Evolutionary conservation across 2,888 invertebrate genomes (phyloP), one percentile per base, ranked within the genome.

Genomic region (Formica aserva): DNA sequence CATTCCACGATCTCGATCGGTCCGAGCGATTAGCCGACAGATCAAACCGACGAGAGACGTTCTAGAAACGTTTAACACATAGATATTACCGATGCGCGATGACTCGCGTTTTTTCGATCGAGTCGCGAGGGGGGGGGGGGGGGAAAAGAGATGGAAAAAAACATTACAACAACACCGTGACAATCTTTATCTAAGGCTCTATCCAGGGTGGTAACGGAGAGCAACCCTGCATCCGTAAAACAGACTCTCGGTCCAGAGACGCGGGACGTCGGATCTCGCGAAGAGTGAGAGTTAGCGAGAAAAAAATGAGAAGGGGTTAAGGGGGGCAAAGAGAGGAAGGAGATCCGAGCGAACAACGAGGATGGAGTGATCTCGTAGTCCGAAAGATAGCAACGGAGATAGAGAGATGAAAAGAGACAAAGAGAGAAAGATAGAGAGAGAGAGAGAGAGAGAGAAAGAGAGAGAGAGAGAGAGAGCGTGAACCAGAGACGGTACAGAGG

Each of bases 141-240:
- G 26, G 38, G 57, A 22, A 22, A 22, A 22, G 9, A 18, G 15
- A 45, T 15, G 6, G 18, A 48, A 48, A 5, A 18, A 63, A 38
- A 15, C 22, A 72, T n/a, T 55, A 11, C 85, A 6, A 35, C 87
- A 35, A 35, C 35, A 35, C 75, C 52, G n/a, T 13, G 35, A 22
- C 22, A 60, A 62, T 76, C 66, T 66, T 83, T 66, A 72, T 72
- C 52, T 26, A 26, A 26, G 72, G 72, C 65, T 57, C n/a, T 29
- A 26, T 57, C 38, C 32, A 60, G 72, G 81, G 85, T 67, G 81
- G 76, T 66, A 89, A 85, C 82, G 76, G 75, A 6, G 15, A 82
- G 84, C 82, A 87, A 87, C 75, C 76, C 78, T 69, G 85, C 82
- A 80, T 78, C 84, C 88, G 86, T 89, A 87, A 86, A 86, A 86